Conservation (phyloP, 2,113 vertebrate genomes). For the Vireo altiloquus region DNA sequence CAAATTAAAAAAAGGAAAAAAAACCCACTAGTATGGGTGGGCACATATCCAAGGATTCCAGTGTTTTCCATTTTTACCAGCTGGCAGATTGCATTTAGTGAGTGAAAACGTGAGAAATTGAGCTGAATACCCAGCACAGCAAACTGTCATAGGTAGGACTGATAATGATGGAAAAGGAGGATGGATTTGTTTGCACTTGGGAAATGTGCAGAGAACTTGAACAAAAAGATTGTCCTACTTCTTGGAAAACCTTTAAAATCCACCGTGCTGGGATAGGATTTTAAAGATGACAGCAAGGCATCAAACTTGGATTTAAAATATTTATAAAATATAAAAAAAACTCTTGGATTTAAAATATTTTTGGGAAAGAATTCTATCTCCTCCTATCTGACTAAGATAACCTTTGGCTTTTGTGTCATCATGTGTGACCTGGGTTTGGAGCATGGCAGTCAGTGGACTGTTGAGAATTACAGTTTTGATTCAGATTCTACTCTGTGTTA, state of each 20-base stretch:
- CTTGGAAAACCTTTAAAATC: not conserved
- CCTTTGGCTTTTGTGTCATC: not conserved
- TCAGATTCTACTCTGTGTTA: not conserved
- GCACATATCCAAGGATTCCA: not conserved
- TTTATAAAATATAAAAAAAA: too few species aligned
- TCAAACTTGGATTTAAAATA: not conserved
- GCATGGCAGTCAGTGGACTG: not conserved
- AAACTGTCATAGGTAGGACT: not conserved
- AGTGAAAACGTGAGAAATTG: not conserved
- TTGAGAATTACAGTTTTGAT: not conserved
- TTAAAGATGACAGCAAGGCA: not conserved
- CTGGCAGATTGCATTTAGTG: not conserved
- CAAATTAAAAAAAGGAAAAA: not conserved
- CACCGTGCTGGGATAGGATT: not conserved
- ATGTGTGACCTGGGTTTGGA: not conserved
- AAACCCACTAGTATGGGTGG: not conserved
- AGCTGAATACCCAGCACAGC: not conserved
- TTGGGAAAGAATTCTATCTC: accelerated
- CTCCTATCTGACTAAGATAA: not conserved
- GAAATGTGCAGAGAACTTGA: not conserved
- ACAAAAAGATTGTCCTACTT: not conserved
- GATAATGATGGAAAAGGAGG: not conserved
- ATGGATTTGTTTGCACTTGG: not conserved
- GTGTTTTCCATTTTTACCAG: not conserved
- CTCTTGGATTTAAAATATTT: not conserved